A percentile compares a stretch with the other conserved stretches of the same genome.
Evolutionary conservation across 2,113 vertebrate species (phyloP).

Genomic region (Anseranas semipalmata): DNA sequence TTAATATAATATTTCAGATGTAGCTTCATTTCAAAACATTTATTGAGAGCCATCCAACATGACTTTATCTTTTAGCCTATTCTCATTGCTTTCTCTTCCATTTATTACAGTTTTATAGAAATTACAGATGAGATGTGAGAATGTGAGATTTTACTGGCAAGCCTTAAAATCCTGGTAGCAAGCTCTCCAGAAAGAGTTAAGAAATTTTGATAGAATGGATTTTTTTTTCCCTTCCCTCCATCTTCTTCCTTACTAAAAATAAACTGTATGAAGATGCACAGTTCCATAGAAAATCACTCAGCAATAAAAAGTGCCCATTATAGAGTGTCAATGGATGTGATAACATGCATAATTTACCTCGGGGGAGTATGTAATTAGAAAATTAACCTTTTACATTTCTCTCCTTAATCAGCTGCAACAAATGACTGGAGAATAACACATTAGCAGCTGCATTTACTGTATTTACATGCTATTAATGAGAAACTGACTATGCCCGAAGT

Average conservation of each 20-base stretch:
- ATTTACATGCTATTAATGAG: constrained; percentile 43
- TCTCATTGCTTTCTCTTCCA: neutral
- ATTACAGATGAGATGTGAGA: neutral
- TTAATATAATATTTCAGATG: neutral
- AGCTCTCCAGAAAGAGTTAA: neutral
- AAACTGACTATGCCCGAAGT: neutral
- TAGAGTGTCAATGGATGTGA: constrained; percentile 53
- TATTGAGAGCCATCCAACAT: neutral
- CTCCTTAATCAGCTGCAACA: constrained; percentile 65
- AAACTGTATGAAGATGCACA: neutral
- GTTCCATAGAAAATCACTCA: constrained; percentile 55
- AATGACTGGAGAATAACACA: constrained; percentile 57
- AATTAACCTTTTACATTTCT: constrained; percentile 77
- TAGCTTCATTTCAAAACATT: neutral
- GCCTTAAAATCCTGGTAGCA: neutral
- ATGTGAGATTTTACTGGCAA: neutral
- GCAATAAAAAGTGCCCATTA: constrained; percentile 59
- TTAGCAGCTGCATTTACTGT: constrained; percentile 49
- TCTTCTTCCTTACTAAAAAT: constrained; percentile 61
- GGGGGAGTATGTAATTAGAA: constrained; percentile 70
- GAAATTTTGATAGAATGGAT: neutral
- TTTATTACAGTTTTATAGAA: neutral
- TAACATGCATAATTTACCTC: constrained; percentile 69
- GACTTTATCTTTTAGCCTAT: neutral
- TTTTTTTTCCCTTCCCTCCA: neutral